These are phyloP conservation scores for Albula glossodonta DNA, from an alignment of 2,113 vertebrate species.

Conservation along the genomic window DNA sequence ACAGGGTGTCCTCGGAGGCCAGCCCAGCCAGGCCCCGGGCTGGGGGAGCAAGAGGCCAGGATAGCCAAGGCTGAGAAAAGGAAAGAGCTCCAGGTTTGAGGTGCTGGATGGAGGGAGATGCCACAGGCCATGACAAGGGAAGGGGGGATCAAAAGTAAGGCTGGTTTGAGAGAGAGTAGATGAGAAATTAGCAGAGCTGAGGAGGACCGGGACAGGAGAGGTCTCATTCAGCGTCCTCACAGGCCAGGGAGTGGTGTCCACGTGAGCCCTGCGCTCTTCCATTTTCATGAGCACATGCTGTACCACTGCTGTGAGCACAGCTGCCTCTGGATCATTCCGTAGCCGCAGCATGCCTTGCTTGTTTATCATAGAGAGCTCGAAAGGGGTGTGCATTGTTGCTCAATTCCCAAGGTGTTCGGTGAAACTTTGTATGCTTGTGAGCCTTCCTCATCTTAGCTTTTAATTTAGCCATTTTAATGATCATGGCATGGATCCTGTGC, in stretches of 20 bases:
- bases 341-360: background rate
- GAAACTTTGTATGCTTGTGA: background rate
- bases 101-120: slow-evolving; percentile 7
- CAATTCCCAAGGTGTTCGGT: background rate
- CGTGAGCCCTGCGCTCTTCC: background rate
- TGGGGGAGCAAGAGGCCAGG: slow-evolving; percentile 42
- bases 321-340: background rate
- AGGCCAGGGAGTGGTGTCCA: background rate
- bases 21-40: slow-evolving; percentile 52
- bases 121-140: slow-evolving; percentile 2
- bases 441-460: background rate
- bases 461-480: slow-evolving; percentile 57
- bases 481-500: slow-evolving; percentile 56
- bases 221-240: background rate
- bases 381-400: background rate
- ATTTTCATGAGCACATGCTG: background rate
- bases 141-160: slow-evolving; percentile 40
- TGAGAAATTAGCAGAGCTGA: background rate
- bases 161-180: slow-evolving; percentile 30
- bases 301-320: background rate
- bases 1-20: slow-evolving; percentile 77
- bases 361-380: background rate
- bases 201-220: background rate
- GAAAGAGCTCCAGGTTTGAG: slow-evolving; percentile 36
- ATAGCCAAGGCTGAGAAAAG: slow-evolving; percentile 29